Base-by-base conservation (phyloP, 2,797 vertebrate species). In the Lateolabrax maculatus region DNA sequence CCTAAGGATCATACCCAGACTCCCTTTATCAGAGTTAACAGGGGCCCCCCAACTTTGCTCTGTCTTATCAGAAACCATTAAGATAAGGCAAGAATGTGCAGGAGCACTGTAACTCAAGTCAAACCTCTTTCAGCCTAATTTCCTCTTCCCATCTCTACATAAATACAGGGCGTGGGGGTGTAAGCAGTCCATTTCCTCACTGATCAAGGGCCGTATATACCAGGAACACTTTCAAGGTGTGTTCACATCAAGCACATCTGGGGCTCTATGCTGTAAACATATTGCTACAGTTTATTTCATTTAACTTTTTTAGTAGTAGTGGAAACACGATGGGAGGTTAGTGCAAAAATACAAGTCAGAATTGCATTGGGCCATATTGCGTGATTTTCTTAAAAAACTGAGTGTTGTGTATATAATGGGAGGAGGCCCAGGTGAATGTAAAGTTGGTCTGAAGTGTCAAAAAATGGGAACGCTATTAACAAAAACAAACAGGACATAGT, bases 81-180 rank as follows among this genome's bases (percentile, higher is more conserved):
- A 93, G 95, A 95, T 95, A 95, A 94, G 86, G 63, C 69, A 94
- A 91, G 94, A 95, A 95, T 95, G 93, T 92, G 87, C 87, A 84
- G 80, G 56, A 93, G 87, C 78, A 27, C 72, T 52, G 88, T 62
- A 90, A 91, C 83, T 77, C 77, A 29, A 81, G 83, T 77, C 75
- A 74, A 81, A 83, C 57, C 79, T 83, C 80, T 71, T 73, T 60
- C 23, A 41, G 27, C 64, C 76, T 75, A 46, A 71, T 75, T 84
- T 74, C 71, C 34, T 65, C 39, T 39, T 82, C 48, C 21, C 11
- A 60, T 71, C 39, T 11, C 23, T 69, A 16, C 5, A 48, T 43
- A 49, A 41, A 39, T 19, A 53, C 27, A 72, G 57, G 29, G 55
- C 16, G 16, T 16, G 12, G 11, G 25, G 15, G 34, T 51, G 18